Evolutionary conservation across 2,888 invertebrate species (phyloP), one percentile per base, ranked within the genome.

Genomic region (Helobdella robusta): DNA sequence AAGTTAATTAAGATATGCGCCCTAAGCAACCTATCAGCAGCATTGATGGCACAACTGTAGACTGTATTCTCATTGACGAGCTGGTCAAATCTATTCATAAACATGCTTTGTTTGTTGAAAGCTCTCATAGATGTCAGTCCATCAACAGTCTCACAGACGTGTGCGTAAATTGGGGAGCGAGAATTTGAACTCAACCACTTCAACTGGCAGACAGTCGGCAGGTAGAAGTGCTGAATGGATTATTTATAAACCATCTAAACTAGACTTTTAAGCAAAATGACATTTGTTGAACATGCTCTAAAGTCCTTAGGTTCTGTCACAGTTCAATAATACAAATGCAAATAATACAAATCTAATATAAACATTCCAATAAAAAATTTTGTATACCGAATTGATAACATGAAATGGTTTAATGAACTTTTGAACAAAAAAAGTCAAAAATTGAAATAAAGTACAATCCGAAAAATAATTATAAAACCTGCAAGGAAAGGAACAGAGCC

Each of bases 11-110:
- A n/a, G n/a, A n/a, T n/a, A n/a, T n/a, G n/a, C n/a, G n/a, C n/a
- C n/a, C n/a, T n/a, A 58, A 15, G 30, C 20, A 52, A 56, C 56
- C 56, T 56, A n/a, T 56, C 56, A 5, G 56, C 56, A 30, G 56
- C 56, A 18, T 56, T 56, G 56, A 28, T 28, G 3, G 56, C 56
- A 56, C 28, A 56, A 32, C 8, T 56, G 56, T 30, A 11, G 18
- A 56, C 8, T 1, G 56, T 56, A 32, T 56, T 56, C 30, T 56
- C n/a, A 32, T 56, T 56, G 4, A 56, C 32, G 2, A 56, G 56
- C 3, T 32, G 25, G 6, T 56, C 56, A 28, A 56, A 56, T n/a
- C 56, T 3, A 28, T 30, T 56, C 25, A 25, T 4, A 28, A 56
- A 56, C 56, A 56, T 56, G 1, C 30, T 4, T 28, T 56, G 56